Percentiles rank a stretch among this genome's conserved stretches.
phyloP scores from a whole-genome alignment of 2,888 invertebrate species.

The Drosophila conformis region DNA sequence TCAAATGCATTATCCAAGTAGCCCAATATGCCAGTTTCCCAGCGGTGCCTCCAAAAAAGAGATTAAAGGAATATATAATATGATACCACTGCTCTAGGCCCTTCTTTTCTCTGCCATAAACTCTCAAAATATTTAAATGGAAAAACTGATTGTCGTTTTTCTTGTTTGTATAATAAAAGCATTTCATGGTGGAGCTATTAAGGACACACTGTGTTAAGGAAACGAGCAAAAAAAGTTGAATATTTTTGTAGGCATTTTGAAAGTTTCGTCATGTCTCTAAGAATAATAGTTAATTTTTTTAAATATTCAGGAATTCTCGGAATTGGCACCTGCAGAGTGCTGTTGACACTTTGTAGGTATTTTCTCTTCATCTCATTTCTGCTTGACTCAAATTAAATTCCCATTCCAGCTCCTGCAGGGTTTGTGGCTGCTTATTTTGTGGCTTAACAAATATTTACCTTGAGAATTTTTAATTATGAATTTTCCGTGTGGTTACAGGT shows the following conservation, averaged over 20 bases:
- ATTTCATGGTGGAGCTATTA: constrained; percentile 12
- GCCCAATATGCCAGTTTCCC: constrained; percentile 6
- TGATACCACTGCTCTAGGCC: background rate
- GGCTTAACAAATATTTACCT: constrained; percentile 44
- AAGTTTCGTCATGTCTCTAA: background rate
- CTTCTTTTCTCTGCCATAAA: background rate
- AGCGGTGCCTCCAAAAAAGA: constrained; percentile 30
- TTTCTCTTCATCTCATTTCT: constrained; percentile 1
- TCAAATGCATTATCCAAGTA: constrained; percentile 35
- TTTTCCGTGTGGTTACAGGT: constrained; percentile 7
- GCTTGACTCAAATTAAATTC: constrained; percentile 28
- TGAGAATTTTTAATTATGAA: constrained; percentile 44
- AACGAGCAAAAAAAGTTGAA: background rate
- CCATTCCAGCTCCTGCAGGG: background rate
- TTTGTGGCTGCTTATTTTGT: constrained; percentile 17
- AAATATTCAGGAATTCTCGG: background rate
- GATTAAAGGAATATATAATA: constrained; percentile 18
- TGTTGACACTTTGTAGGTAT: background rate
- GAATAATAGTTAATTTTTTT: background rate
- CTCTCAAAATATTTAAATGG: background rate
- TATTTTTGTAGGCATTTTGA: background rate
- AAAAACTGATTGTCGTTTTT: constrained; percentile 26
- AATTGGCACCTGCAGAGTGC: background rate
- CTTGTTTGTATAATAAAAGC: constrained; percentile 27
- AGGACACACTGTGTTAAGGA: background rate